These are phyloP conservation scores for Sipha flava DNA, from an alignment of 1,140 invertebrate species.

Conservation along the genomic window DNA sequence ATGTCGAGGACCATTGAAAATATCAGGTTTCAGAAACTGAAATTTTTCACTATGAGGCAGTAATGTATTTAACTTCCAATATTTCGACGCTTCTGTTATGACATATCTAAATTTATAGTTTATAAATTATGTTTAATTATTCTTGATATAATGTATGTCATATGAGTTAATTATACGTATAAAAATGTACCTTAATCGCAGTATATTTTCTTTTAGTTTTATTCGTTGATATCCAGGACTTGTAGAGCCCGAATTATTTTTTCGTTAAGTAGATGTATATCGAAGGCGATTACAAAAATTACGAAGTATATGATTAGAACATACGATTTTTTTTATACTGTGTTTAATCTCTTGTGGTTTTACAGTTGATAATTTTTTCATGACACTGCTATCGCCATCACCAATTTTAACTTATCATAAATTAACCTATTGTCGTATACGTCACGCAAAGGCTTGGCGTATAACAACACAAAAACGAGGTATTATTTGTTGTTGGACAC, in stretches of 20 bases:
- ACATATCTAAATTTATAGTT: background rate
- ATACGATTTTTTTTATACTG: background rate
- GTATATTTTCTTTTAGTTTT: background rate
- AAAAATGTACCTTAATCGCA: background rate
- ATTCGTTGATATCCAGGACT: background rate
- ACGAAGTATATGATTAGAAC: background rate
- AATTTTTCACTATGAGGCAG: background rate
- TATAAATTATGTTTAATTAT: background rate
- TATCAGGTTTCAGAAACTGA: background rate
- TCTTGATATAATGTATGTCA: background rate
- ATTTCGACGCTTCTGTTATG: background rate
- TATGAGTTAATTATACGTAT: background rate
- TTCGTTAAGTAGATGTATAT: background rate
- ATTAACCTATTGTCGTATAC: too few species aligned
- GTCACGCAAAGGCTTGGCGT: too few species aligned
- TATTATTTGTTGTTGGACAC: too few species aligned
- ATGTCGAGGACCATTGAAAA: background rate
- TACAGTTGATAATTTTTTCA: background rate
- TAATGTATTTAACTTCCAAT: background rate
- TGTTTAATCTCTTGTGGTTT: background rate
- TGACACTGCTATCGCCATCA: background rate
- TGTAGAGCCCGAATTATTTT: background rate
- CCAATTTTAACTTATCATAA: slow-evolving; percentile 30
- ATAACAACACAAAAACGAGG: too few species aligned
- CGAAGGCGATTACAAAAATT: background rate